Conservation (phyloP, 2,113 vertebrate species). For the Oreotrochilus melanogaster region DNA sequence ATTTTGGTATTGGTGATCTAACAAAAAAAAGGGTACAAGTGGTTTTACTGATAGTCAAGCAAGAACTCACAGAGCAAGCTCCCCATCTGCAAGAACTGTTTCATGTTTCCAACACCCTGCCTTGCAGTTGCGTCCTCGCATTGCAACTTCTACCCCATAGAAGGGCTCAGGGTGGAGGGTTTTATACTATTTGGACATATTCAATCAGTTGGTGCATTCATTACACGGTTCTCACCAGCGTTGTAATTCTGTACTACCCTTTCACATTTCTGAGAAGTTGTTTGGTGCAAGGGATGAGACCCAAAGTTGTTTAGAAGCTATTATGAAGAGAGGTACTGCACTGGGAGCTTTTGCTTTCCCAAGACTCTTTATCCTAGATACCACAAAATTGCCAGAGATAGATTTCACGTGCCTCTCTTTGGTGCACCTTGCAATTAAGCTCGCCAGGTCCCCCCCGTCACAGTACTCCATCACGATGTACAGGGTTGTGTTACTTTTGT, state of each 20-base stretch:
- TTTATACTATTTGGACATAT: background rate
- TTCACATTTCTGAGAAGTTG: rapidly evolving
- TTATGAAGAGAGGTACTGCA: rapidly evolving
- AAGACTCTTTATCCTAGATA: rapidly evolving
- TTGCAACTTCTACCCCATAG: background rate
- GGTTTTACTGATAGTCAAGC: background rate
- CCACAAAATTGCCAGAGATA: rapidly evolving
- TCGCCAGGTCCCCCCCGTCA: constrained; percentile 92
- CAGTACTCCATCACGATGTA: constrained; percentile 99
- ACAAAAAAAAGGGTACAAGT: background rate
- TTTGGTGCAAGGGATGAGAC: background rate
- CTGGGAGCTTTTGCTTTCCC: background rate
- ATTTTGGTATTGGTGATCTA: background rate
- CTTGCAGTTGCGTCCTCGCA: too few species aligned
- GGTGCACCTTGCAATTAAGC: constrained; percentile 85
- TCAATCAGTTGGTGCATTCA: background rate
- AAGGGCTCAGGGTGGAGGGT: background rate
- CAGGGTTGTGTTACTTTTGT: constrained; percentile 87
- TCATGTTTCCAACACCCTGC: background rate
- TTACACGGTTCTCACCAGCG: rapidly evolving
- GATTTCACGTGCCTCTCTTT: constrained; percentile 83
- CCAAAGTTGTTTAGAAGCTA: background rate
- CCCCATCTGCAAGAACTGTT: background rate
- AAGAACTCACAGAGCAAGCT: background rate
- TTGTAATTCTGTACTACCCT: background rate